These are phyloP conservation scores for Lutra lutra DNA, from an alignment of 2,797 vertebrate species.

Conservation along the genomic window DNA sequence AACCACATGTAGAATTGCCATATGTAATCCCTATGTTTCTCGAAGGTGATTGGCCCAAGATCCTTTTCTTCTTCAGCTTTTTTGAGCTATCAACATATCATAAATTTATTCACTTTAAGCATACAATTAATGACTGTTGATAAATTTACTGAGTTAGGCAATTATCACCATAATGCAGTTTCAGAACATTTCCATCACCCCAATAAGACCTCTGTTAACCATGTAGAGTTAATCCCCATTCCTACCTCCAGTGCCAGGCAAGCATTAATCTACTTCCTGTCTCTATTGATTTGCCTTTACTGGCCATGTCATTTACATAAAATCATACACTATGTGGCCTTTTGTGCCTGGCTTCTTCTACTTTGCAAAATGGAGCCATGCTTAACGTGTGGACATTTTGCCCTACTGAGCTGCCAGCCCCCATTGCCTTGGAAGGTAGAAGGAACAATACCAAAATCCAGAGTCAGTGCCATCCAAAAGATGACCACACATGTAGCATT, in stretches of 20 bases:
- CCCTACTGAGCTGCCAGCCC: not conserved
- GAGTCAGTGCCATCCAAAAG: not conserved
- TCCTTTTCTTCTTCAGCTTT: not conserved
- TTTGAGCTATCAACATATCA: not conserved
- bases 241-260: not conserved
- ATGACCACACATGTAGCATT: accelerated
- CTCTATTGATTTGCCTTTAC: not conserved
- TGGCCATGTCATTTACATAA: too few relatives aligned
- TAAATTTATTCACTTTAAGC: not conserved
- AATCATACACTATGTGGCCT: not conserved
- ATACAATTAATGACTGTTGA: not conserved
- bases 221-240: not conserved
- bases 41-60: not conserved
- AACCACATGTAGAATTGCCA: accelerated
- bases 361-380: accelerated
- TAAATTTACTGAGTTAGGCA: not conserved
- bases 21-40: not conserved
- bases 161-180: not conserved
- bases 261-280: not conserved
- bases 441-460: not conserved
- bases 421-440: not conserved
- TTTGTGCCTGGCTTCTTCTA: not conserved
- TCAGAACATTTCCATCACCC: not conserved
- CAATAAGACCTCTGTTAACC: not conserved
- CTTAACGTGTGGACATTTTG: not conserved